Conservation (phyloP, 2,888 invertebrate species). For the Lampropteryx suffumata region DNA sequence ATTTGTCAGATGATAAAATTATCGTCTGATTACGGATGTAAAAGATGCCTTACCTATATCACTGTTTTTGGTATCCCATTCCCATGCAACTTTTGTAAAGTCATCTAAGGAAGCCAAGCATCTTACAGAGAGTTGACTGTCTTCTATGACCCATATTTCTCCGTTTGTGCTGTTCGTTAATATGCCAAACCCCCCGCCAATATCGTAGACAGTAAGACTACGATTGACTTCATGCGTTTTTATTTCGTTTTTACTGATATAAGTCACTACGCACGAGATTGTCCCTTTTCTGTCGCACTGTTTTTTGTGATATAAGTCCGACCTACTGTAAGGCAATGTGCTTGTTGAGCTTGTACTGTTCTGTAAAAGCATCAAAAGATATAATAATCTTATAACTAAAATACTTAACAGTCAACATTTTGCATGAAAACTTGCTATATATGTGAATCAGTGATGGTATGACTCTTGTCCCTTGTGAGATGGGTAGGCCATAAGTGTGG, state of each 20-base stretch:
- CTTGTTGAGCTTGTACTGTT: constrained; percentile 14
- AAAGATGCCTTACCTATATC: constrained; percentile 40
- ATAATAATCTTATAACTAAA: too few relatives aligned
- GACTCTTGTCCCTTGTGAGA: too few relatives aligned
- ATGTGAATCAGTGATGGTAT: too few relatives aligned
- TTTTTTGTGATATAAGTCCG: constrained; percentile 44
- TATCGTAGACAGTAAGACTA: constrained; percentile 57
- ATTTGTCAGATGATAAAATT: too few relatives aligned
- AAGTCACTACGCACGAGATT: constrained; percentile 54
- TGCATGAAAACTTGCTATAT: too few relatives aligned
- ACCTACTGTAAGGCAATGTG: constrained; percentile 43
- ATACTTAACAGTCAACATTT: too few relatives aligned
- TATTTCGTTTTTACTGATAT: too few relatives aligned
- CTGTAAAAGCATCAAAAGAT: neutral
- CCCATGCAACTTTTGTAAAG: constrained; percentile 60
- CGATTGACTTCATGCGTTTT: neutral
- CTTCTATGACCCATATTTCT: constrained; percentile 53
- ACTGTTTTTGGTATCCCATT: constrained; percentile 25
- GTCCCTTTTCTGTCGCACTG: constrained; percentile 45
- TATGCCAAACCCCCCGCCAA: constrained; percentile 62
- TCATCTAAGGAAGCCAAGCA: constrained; percentile 66
- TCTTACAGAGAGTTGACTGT: constrained; percentile 45
- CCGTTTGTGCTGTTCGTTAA: constrained; percentile 32
- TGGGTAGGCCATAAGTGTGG: too few relatives aligned
- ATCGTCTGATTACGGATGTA: too few relatives aligned